phyloP scores from a whole-genome alignment of 2,797 vertebrate species.

The Euthynnus affinis region DNA sequence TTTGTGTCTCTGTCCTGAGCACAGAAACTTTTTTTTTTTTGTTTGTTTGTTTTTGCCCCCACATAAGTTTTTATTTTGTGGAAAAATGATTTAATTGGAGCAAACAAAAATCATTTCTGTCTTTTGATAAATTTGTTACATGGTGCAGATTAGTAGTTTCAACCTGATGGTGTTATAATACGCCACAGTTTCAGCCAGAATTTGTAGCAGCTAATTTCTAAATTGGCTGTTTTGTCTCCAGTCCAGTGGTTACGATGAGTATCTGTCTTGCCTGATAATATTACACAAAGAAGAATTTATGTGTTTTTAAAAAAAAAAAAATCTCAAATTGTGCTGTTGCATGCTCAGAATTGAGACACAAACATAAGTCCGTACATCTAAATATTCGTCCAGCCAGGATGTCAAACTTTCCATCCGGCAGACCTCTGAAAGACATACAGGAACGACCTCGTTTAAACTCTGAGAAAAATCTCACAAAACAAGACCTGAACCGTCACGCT shows the following conservation, averaged over 20 bases:
- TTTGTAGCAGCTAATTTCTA: background rate
- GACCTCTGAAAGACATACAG: slow-evolving; percentile 10
- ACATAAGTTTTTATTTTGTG: background rate
- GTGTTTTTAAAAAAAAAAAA: background rate
- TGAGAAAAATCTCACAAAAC: slow-evolving; percentile 8
- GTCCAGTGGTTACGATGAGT: background rate
- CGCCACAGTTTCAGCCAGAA: background rate
- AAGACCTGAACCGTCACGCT: background rate
- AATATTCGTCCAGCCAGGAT: background rate
- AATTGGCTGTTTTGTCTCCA: background rate
- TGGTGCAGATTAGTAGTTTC: too few relatives aligned
- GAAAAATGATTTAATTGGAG: background rate
- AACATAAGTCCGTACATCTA: slow-evolving; percentile 13
- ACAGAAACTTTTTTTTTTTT: background rate
- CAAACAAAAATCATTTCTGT: background rate
- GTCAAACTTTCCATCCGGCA: slow-evolving; percentile 22
- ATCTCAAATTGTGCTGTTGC: background rate
- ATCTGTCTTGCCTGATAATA: background rate
- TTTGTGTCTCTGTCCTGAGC: background rate
- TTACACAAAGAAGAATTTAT: background rate
- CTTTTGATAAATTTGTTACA: background rate
- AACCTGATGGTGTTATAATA: background rate
- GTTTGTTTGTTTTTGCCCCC: too few relatives aligned
- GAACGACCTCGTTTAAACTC: background rate
- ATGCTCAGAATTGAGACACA: background rate